phyloP scores from a whole-genome alignment of 2,113 vertebrate species.

The Chrysemys picta region DNA sequence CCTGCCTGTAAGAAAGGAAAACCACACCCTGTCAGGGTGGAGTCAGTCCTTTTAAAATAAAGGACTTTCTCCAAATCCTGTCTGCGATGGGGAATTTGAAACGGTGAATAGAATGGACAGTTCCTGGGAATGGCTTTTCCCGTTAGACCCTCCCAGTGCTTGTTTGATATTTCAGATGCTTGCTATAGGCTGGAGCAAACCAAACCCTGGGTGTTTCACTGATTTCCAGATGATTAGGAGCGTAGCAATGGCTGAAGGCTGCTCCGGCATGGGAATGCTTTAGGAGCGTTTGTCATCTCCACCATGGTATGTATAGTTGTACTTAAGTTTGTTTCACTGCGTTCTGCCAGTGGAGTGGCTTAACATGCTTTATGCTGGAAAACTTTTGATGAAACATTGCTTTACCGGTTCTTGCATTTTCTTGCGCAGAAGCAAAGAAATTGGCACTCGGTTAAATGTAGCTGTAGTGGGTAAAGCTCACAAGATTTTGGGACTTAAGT shows the following conservation, averaged over 20 bases:
- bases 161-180: neutral
- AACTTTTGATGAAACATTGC: too few relatives aligned
- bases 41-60: neutral
- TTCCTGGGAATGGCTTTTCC: constrained; percentile 4
- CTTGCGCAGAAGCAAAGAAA: neutral
- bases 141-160: neutral
- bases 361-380: neutral
- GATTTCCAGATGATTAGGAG: neutral
- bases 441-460: neutral
- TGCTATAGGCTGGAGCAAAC: too few relatives aligned
- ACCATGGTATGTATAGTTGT: neutral
- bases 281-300: neutral
- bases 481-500: neutral
- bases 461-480: neutral
- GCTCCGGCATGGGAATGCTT: neutral
- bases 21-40: neutral
- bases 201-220: neutral
- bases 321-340: neutral
- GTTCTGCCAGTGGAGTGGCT: neutral
- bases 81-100: neutral
- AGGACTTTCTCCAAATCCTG: neutral
- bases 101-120: neutral
- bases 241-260: neutral
- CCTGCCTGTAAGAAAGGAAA: neutral
- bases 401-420: too few relatives aligned